Evolutionary conservation across 2,113 vertebrate species (phyloP).

Genomic region (Channa argus): DNA sequence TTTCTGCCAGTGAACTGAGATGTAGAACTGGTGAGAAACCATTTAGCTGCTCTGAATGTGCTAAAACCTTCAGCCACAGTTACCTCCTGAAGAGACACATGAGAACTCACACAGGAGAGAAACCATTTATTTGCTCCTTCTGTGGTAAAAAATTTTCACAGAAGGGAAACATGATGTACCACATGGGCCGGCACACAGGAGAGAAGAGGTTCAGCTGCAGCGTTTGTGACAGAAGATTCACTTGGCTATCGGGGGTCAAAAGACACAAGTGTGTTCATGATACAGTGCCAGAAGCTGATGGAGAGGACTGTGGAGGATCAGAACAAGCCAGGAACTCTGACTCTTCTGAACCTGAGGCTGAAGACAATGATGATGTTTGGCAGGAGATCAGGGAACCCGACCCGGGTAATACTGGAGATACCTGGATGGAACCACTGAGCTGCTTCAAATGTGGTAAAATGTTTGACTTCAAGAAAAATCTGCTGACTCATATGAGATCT

Average conservation of each 20-base stretch:
- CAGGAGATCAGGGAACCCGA: not conserved
- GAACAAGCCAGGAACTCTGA: not conserved
- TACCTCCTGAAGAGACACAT: slow-evolving; percentile 31
- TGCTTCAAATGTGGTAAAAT: not conserved
- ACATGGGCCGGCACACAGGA: slow-evolving; percentile 1
- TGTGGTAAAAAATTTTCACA: slow-evolving; percentile 28
- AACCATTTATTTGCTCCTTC: not conserved
- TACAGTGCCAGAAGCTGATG: not conserved
- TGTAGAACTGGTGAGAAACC: not conserved
- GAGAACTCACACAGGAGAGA: not conserved
- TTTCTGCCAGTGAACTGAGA: not conserved
- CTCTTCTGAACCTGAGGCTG: not conserved
- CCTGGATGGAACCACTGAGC: not conserved
- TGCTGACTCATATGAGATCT: not conserved
- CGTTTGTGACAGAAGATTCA: not conserved
- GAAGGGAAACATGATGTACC: slow-evolving; percentile 30
- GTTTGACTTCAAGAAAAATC: not conserved
- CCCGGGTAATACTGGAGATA: not conserved
- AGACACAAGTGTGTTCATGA: not conserved
- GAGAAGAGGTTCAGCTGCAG: slow-evolving; percentile 24
- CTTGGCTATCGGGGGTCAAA: not conserved
- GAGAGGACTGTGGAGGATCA: slow-evolving; percentile 22
- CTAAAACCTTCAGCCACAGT: not conserved
- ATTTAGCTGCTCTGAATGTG: not conserved
- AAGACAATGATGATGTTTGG: not conserved